phyloP scores from a whole-genome alignment of 1,140 invertebrate genomes.

The Drosophila melanica region DNA sequence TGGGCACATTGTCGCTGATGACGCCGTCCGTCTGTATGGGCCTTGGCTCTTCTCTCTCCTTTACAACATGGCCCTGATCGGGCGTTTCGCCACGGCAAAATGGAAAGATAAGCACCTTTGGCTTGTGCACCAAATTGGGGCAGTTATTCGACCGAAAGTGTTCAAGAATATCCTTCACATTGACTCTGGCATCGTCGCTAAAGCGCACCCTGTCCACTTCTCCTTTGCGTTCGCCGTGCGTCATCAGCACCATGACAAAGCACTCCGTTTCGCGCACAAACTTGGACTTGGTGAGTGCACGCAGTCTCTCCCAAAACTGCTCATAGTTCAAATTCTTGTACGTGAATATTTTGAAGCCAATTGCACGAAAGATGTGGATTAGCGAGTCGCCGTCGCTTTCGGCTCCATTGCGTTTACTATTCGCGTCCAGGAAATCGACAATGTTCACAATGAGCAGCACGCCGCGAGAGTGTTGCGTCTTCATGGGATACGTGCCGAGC shows the following conservation, averaged over 20 bases:
- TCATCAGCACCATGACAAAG: conserved; percentile 86
- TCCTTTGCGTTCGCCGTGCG: conserved; percentile 85
- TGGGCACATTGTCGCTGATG: conserved; percentile 61
- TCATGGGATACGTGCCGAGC: conserved; percentile 52
- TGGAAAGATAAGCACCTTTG: conserved; percentile 92
- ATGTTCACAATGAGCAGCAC: conserved; percentile 86
- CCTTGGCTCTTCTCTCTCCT: background rate
- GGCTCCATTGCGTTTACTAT: conserved; percentile 84
- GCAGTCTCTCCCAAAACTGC: conserved; percentile 80
- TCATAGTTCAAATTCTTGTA: conserved; percentile 83
- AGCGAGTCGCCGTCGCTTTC: conserved; percentile 85
- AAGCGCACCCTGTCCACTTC: conserved; percentile 81
- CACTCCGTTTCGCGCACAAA: conserved; percentile 84
- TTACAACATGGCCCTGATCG: conserved; percentile 60
- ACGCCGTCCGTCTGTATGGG: conserved; percentile 43
- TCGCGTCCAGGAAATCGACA: conserved; percentile 82
- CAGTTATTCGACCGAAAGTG: conserved; percentile 87
- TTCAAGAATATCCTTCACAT: conserved; percentile 85
- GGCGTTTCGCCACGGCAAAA: conserved; percentile 85
- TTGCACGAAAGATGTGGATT: conserved; percentile 84
- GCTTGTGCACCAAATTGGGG: conserved; percentile 86
- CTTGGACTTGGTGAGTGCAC: conserved; percentile 74
- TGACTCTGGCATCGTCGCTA: conserved; percentile 84
- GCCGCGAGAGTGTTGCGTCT: conserved; percentile 83
- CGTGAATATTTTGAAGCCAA: conserved; percentile 85